Percentiles rank a stretch among this genome's conserved stretches.
Evolutionary conservation across 2,113 vertebrate species (phyloP).

Genomic region (Garra rufa): DNA sequence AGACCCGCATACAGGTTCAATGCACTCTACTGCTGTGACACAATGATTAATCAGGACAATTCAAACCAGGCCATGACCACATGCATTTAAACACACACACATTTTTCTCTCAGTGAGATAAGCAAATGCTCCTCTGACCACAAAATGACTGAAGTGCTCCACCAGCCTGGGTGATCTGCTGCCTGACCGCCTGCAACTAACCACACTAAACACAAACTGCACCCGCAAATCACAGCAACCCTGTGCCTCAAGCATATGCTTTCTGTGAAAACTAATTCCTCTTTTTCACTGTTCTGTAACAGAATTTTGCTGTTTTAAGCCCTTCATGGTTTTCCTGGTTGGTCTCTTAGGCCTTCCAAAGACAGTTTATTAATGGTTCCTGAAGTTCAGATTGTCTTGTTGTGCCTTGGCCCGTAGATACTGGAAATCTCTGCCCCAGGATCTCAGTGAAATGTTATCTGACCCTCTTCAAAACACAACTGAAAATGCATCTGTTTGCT

Average conservation of each 20-base stretch:
- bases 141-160: constrained; percentile 70
- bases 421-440: background rate
- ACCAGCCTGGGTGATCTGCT: background rate
- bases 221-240: background rate
- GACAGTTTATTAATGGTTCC: too few species aligned
- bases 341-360: too few species aligned
- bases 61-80: constrained; percentile 68
- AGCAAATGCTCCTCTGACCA: constrained; percentile 68
- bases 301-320: background rate
- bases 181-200: background rate
- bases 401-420: background rate
- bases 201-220: background rate
- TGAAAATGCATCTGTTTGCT: background rate
- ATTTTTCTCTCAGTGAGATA: constrained; percentile 75
- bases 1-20: constrained; percentile 42
- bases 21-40: constrained; percentile 51
- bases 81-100: constrained; percentile 70
- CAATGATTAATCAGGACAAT: constrained; percentile 71
- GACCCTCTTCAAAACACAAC: background rate
- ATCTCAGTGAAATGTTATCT: background rate
- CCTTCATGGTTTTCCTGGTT: too few species aligned
- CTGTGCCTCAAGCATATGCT: too few species aligned
- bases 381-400: background rate
- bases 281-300: background rate
- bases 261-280: too few species aligned